These are phyloP conservation scores for Gnathonemus echidnorhynchus DNA, from an alignment of 2,113 vertebrate genomes.

Conservation along the genomic window DNA sequence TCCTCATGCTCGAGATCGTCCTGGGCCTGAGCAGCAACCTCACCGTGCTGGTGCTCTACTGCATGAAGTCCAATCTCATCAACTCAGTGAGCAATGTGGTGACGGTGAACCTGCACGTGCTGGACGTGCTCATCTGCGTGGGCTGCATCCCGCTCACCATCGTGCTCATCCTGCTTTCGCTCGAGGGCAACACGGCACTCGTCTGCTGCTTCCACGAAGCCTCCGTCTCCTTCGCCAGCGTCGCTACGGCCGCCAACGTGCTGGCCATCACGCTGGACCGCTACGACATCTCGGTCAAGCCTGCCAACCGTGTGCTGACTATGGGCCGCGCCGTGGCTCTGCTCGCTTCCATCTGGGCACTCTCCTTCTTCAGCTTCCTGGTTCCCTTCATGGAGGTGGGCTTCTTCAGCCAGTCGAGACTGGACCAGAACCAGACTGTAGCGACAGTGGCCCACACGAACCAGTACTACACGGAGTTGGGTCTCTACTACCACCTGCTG, in stretches of 20 bases:
- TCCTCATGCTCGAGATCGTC: conserved; percentile 95
- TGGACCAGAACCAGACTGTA: conserved; percentile 80
- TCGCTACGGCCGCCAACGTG: conserved; percentile 93
- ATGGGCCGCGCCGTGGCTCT: conserved; percentile 87
- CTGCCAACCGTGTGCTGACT: conserved; percentile 92
- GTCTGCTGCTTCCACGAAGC: conserved; percentile 98
- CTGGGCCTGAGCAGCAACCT: conserved; percentile 96
- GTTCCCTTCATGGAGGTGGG: conserved; percentile 96
- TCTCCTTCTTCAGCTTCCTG: conserved; percentile 88
- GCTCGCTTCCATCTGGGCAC: conserved; percentile 86
- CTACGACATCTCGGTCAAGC: conserved; percentile 96
- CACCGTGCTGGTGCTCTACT: conserved; percentile 95
- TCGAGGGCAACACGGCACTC: conserved; percentile 83
- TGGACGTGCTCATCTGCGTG: conserved; percentile 93
- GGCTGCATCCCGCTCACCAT: conserved; percentile 95
- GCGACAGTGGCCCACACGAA: conserved; percentile 58
- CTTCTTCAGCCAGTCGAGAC: conserved; percentile 75
- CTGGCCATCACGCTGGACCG: conserved; percentile 94
- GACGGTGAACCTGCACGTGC: conserved; percentile 96
- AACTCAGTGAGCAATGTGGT: conserved; percentile 98
- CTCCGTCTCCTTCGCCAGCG: conserved; percentile 93
- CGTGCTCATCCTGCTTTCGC: conserved; percentile 85
- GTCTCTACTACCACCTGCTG: conserved; percentile 92
- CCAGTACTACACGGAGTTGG: conserved; percentile 83
- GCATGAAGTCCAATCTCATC: conserved; percentile 98